Evolutionary conservation across 2,797 vertebrate genomes (phyloP).

Genomic region (Pseudocheirus occidentalis): DNA sequence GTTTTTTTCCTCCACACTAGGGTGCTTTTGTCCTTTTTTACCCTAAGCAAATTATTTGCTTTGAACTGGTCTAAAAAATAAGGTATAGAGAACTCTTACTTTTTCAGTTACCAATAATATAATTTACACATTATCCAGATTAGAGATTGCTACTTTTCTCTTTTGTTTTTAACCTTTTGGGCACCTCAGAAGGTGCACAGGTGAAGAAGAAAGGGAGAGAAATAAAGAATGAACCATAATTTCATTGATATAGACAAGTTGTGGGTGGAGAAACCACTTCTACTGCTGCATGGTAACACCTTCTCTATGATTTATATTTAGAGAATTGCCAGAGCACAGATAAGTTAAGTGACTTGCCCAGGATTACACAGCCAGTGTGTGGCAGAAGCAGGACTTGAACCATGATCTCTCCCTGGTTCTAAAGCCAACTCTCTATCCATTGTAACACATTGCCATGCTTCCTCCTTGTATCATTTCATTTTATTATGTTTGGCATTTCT

Average conservation of each 20-base stretch:
- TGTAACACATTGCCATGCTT: neutral
- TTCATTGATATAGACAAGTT: neutral
- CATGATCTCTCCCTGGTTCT: neutral
- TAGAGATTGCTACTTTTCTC: neutral
- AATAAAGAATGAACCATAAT: slow-evolving; percentile 33
- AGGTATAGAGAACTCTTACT: slow-evolving; percentile 26
- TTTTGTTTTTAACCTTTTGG: slow-evolving; percentile 13
- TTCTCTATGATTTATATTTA: neutral
- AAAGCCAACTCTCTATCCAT: neutral
- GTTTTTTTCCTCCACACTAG: neutral
- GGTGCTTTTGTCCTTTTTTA: neutral
- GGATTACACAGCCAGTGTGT: neutral
- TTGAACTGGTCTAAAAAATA: slow-evolving; percentile 31
- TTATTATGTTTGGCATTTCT: slow-evolving; percentile 13
- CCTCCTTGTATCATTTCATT: neutral
- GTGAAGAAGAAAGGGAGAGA: slow-evolving; percentile 15
- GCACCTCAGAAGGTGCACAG: neutral
- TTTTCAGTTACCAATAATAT: slow-evolving; percentile 40
- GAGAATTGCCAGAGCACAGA: neutral
- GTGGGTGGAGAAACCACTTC: neutral
- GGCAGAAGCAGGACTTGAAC: neutral
- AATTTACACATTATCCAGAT: slow-evolving; percentile 43
- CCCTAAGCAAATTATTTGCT: slow-evolving; percentile 9
- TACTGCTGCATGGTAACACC: neutral
- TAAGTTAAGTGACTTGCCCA: neutral